These are phyloP conservation scores for Sapajus apella DNA, from an alignment of 2,113 vertebrate species.

Conservation along the genomic window DNA sequence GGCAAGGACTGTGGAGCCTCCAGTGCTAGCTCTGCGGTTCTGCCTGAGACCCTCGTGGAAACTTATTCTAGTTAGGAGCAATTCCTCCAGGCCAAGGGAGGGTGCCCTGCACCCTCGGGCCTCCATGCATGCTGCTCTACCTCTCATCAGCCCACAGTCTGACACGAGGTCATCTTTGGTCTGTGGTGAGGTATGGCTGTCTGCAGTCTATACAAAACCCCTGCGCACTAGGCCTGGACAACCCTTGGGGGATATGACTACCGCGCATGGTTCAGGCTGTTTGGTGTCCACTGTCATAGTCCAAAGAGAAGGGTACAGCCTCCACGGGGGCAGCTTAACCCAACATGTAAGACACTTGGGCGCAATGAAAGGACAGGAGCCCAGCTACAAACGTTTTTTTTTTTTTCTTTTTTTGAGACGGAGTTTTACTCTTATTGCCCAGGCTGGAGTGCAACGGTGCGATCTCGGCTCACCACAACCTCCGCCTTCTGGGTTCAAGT, in stretches of 20 bases:
- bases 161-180: slow-evolving; percentile 52
- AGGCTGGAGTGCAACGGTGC: too few species aligned
- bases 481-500: too few species aligned
- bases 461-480: too few species aligned
- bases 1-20: background rate
- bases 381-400: fast-evolving
- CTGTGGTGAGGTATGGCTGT: background rate
- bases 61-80: background rate
- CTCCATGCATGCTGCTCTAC: background rate
- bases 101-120: background rate
- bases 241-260: background rate
- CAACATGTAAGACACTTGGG: background rate
- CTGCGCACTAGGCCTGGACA: background rate
- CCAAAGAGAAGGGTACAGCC: background rate
- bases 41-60: background rate
- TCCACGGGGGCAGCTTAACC: background rate
- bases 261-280: background rate
- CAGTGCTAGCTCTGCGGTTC: background rate
- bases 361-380: background rate
- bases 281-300: background rate
- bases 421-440: too few species aligned
- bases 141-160: background rate
- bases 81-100: background rate
- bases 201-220: background rate
- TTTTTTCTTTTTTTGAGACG: too few species aligned